Percentiles rank a stretch among this genome's conserved stretches.
These are phyloP conservation scores for Gryon sp. DNA, from an alignment of 1,140 invertebrate species.

Conservation along the genomic window DNA sequence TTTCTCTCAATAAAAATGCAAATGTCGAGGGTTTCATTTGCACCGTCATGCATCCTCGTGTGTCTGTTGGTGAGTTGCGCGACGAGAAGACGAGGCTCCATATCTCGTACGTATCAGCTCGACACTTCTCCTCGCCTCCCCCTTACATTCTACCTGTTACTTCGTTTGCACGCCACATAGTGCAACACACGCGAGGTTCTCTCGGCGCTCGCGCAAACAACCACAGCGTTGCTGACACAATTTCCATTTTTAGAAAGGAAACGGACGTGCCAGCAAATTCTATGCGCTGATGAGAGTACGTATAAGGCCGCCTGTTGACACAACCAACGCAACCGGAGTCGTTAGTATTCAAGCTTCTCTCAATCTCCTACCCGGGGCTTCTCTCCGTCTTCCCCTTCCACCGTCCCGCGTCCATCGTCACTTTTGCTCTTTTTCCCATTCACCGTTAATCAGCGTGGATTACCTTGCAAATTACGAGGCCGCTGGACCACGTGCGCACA, in stretches of 20 bases:
- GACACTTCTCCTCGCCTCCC: conserved; percentile 27
- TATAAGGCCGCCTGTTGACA: conserved; percentile 55
- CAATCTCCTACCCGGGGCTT: background rate
- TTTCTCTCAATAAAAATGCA: conserved; percentile 76
- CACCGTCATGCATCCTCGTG: background rate
- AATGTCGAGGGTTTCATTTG: conserved; percentile 64
- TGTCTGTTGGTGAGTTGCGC: background rate
- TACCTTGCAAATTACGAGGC: conserved; percentile 20
- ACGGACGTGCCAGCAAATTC: conserved; percentile 57
- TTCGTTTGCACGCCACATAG: conserved; percentile 47
- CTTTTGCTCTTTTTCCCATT: conserved; percentile 41
- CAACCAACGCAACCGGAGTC: conserved; percentile 23
- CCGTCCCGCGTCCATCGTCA: background rate
- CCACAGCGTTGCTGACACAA: conserved; percentile 65
- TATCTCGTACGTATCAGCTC: conserved; percentile 40
- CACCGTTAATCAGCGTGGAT: conserved; percentile 38
- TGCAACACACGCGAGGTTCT: conserved; percentile 18
- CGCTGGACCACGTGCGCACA: conserved; percentile 29
- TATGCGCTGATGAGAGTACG: conserved; percentile 42
- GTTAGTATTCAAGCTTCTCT: conserved; percentile 34
- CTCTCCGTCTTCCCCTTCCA: background rate
- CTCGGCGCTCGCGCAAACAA: conserved; percentile 44
- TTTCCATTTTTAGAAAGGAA: conserved; percentile 73
- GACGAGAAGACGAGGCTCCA: conserved; percentile 33
- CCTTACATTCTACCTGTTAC: conserved; percentile 56